Conservation (phyloP, 2,113 vertebrate genomes). For the Pongo abelii region DNA sequence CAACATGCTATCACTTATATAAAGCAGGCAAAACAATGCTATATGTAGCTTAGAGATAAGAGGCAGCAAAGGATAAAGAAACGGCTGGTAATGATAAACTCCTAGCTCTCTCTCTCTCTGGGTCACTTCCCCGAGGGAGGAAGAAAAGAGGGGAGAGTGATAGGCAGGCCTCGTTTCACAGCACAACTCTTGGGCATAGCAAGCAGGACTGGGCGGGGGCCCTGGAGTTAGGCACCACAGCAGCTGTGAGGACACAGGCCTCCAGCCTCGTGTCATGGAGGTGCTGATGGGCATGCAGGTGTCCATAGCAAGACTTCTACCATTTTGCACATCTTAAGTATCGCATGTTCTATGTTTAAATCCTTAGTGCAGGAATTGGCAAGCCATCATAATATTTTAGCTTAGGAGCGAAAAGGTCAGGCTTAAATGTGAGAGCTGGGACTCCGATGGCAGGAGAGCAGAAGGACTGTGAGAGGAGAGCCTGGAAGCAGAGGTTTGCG, state of each 20-base stretch:
- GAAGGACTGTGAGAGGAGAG: background rate
- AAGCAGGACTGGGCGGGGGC: background rate
- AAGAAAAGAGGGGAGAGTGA: no score
- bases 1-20: background rate
- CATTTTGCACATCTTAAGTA: background rate
- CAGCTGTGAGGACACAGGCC: background rate
- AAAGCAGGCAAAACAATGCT: background rate
- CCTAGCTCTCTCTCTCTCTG: background rate
- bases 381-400: background rate
- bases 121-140: background rate
- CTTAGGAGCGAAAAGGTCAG: background rate
- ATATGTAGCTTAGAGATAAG: background rate
- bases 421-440: background rate
- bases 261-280: background rate
- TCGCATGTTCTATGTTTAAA: background rate
- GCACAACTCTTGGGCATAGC: background rate
- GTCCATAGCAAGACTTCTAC: background rate
- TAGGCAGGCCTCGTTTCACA: no score
- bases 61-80: accelerated
- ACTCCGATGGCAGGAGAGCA: background rate
- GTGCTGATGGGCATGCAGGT: background rate
- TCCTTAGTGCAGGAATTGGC: background rate
- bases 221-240: background rate
- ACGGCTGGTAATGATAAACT: background rate
- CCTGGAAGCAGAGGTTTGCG: accelerated